A percentile compares a stretch with the other conserved stretches of the same genome.
These are phyloP conservation scores for Muscicapa striata DNA, from an alignment of 2,797 vertebrate genomes.

Conservation along the genomic window DNA sequence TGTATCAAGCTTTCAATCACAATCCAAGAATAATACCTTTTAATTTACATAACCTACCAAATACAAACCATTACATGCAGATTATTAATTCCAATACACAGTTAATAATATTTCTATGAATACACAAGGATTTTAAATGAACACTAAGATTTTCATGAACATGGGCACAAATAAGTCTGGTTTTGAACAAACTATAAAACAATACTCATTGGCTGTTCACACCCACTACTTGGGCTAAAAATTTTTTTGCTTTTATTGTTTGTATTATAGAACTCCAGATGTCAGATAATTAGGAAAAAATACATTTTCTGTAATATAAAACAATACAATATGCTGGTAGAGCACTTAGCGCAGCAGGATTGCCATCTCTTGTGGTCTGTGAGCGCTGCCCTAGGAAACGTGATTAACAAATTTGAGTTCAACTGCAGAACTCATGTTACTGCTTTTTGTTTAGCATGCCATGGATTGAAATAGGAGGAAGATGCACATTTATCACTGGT, in stretches of 20 bases:
- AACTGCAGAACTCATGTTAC: neutral
- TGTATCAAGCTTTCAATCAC: neutral
- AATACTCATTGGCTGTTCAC: neutral
- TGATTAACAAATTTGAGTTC: neutral
- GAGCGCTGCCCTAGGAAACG: neutral
- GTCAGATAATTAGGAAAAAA: neutral
- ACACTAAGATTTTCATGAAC: neutral
- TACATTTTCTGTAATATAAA: neutral
- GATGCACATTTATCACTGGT: neutral
- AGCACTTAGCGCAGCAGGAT: neutral
- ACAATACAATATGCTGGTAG: neutral
- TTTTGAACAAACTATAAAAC: neutral
- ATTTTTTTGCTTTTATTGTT: neutral
- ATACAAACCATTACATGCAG: neutral
- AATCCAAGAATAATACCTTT: neutral
- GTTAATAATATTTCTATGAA: neutral
- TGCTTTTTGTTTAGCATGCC: neutral
- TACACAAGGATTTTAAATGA: neutral
- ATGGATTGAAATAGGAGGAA: neutral
- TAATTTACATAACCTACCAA: neutral
- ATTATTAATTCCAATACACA: neutral
- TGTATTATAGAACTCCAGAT: neutral
- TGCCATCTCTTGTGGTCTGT: neutral
- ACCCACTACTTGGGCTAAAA: neutral
- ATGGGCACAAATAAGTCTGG: rapidly evolving